These are phyloP conservation scores for Eurytoma californica DNA, from an alignment of 2,888 invertebrate species.

Conservation along the genomic window DNA sequence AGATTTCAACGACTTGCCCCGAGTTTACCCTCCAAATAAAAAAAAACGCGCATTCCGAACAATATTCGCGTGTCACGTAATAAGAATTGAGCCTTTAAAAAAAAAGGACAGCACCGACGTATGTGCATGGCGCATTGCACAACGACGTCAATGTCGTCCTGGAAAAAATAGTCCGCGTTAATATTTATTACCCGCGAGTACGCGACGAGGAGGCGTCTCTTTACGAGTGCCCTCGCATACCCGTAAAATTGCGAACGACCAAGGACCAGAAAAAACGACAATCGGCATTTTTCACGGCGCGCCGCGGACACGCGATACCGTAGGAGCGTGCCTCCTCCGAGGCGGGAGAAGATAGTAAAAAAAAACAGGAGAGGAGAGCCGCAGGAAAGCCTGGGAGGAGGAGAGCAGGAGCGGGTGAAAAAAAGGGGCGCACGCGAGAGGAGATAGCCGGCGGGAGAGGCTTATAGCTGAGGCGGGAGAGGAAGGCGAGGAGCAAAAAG, in stretches of 20 bases:
- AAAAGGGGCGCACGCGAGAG: not conserved
- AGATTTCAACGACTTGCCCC: too few species aligned
- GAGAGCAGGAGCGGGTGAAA: not conserved
- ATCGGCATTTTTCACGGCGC: conserved; percentile 13
- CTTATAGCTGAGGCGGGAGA: not conserved
- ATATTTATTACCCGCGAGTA: too few species aligned
- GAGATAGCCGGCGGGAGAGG: not conserved
- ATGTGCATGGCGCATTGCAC: too few species aligned
- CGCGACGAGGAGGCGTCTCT: not conserved
- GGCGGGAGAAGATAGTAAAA: not conserved
- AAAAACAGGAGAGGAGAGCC: not conserved
- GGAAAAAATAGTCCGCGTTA: not conserved
- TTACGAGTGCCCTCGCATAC: conserved; percentile 11
- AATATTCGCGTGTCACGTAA: not conserved
- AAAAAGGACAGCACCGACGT: not conserved
- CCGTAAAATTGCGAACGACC: conserved; percentile 3
- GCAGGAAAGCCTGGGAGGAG: too few species aligned
- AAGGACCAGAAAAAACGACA: not conserved
- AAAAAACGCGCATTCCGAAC: not conserved
- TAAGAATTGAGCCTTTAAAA: conserved; percentile 1
- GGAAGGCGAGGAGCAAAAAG: not conserved
- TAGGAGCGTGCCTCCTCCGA: conserved; percentile 1
- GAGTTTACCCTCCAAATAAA: not conserved
- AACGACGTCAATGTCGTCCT: not conserved
- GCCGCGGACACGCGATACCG: not conserved